A percentile compares a stretch with the other conserved stretches of the same genome.
Conservation (phyloP, 2,888 invertebrate genomes). For the Cephonodes hylas region DNA sequence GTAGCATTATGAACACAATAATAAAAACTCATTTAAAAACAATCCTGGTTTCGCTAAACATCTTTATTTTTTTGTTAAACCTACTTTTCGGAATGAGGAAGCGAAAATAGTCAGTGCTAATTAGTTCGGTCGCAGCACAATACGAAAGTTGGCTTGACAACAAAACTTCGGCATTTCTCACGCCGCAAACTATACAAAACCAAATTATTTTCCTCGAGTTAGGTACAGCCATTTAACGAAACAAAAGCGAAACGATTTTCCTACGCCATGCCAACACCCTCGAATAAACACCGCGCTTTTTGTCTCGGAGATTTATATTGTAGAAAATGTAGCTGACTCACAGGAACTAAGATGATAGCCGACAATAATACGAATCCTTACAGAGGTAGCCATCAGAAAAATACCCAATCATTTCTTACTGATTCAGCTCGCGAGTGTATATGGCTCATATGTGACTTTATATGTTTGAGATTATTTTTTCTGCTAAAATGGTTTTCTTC, state of each 20-base stretch:
- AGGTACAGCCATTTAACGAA: neutral
- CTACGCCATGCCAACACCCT: neutral
- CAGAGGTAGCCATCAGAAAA: constrained; percentile 16
- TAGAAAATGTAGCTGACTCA: constrained; percentile 25
- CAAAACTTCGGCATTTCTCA: neutral
- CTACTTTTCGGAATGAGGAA: neutral
- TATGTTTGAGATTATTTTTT: neutral
- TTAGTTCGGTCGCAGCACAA: neutral
- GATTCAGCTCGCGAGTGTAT: neutral
- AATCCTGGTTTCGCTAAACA: too few relatives aligned
- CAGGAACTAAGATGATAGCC: constrained; percentile 19
- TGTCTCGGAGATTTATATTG: constrained; percentile 20
- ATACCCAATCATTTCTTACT: constrained; percentile 6
- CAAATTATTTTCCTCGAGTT: neutral
- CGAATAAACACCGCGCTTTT: neutral
- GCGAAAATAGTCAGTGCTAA: neutral
- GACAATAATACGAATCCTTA: constrained; percentile 26
- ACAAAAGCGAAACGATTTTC: neutral
- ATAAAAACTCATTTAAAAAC: too few relatives aligned
- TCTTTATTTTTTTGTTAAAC: neutral
- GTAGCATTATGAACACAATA: too few relatives aligned
- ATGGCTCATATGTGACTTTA: neutral
- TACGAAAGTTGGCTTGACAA: neutral
- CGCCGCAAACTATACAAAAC: neutral
- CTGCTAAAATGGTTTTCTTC: too few relatives aligned